Conservation (phyloP, 2,797 vertebrate genomes). For the Mormyrops attenuatus region DNA sequence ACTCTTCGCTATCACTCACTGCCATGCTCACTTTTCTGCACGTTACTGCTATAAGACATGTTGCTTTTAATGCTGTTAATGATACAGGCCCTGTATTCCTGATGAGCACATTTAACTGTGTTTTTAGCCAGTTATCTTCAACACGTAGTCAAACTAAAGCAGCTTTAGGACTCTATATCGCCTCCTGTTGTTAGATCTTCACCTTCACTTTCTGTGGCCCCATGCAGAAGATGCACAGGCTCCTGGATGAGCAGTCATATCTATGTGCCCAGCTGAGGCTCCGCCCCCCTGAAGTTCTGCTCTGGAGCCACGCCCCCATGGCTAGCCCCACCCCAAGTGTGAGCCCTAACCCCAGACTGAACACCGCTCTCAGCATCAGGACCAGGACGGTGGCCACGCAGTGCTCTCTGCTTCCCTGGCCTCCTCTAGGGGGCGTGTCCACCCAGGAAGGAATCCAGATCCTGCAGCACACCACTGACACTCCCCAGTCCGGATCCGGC, state of each 20-base stretch:
- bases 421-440: background rate
- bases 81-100: background rate
- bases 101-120: background rate
- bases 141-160: background rate
- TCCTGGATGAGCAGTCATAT: constrained; percentile 61
- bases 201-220: background rate
- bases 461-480: background rate
- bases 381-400: constrained; percentile 48
- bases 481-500: background rate
- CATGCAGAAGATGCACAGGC: constrained; percentile 56
- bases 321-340: background rate
- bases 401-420: constrained; percentile 44
- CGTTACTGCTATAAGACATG: background rate
- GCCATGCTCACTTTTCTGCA: background rate
- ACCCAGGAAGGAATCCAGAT: background rate
- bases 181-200: background rate
- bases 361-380: background rate
- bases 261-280: constrained; percentile 56
- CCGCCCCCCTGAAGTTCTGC: constrained; percentile 14
- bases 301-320: background rate
- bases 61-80: background rate
- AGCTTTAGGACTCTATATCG: background rate
- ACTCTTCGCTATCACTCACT: background rate
- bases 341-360: constrained; percentile 10
- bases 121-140: background rate